These are phyloP conservation scores for Geopemphigus sp. DNA, from an alignment of 1,140 invertebrate genomes.

Conservation along the genomic window DNA sequence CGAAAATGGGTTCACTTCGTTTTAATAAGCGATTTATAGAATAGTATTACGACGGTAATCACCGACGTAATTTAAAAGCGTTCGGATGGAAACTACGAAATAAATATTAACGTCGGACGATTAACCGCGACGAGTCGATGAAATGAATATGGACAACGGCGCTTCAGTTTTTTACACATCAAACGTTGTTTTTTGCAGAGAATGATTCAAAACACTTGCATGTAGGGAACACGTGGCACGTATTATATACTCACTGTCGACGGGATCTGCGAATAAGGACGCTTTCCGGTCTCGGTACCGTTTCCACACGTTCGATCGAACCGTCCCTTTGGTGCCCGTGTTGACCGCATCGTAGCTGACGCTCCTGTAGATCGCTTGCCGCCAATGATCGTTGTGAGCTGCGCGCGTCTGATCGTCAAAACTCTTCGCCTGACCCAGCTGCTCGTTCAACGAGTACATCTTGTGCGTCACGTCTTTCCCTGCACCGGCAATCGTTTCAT, in stretches of 20 bases:
- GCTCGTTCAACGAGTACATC: slow-evolving; percentile 76
- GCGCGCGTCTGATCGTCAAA: slow-evolving; percentile 57
- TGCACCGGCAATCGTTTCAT: slow-evolving; percentile 54
- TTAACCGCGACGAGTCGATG: no score
- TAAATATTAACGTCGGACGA: no score
- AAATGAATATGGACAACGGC: no score
- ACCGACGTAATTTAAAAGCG: no score
- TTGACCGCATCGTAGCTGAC: slow-evolving; percentile 76
- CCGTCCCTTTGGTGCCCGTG: slow-evolving; percentile 69
- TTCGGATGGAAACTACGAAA: no score
- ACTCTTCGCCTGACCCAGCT: slow-evolving; percentile 60
- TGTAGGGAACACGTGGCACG: no score
- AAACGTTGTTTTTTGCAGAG: no score
- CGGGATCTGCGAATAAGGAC: slow-evolving; percentile 57
- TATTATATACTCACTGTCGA: slow-evolving; percentile 51
- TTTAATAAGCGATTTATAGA: no score
- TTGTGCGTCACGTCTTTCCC: slow-evolving; percentile 83
- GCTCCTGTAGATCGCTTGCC: slow-evolving; percentile 63
- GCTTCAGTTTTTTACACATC: background rate
- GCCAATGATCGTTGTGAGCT: slow-evolving; percentile 56
- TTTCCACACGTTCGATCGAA: slow-evolving; percentile 68
- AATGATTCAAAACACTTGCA: no score
- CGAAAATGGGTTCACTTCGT: no score
- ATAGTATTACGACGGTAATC: no score
- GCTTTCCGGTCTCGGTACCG: slow-evolving; percentile 55